Base-by-base conservation (phyloP, 2,888 invertebrate species). In the Lymantria dispar region DNA sequence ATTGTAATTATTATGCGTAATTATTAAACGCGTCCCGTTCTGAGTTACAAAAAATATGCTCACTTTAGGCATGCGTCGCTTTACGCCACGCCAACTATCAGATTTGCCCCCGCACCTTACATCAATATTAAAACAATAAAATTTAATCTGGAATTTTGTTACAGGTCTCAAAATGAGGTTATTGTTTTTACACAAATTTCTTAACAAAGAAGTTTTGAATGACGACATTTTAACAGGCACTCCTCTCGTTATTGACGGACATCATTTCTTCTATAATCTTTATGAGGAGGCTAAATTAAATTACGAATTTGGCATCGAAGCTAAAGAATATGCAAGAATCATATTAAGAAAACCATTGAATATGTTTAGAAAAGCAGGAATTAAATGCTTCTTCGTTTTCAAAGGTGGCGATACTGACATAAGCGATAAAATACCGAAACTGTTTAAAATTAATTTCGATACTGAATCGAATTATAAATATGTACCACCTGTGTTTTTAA, bases 231-330 rank as follows among this genome's bases (percentile, higher is more conserved):
- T 50, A 14, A 30, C 37, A 37, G 12, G 45, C 15, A 30, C 45
- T 30, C 14, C 3, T 0, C 64, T 82, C 0, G 80, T 82, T 1
- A 70, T 81, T 1, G 82, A 82, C 33, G 82, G 62, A 0, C 72
- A 76, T 12, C 72, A 73, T 33, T 66, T 69, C 40, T 70, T 80
- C 5, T 68, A 70, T 43, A 0, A 45, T 0, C 40, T 59, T 7
- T 80, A 80, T 43, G 3, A 62, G 15, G 7, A 60, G 0, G 70
- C 66, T 37, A 14, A 22, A 0, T 33, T 75, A 0, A 62, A 60
- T 0, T 68, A 45, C 22, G 12, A 50, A 0, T 72, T 70, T 40
- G 82, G 82, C 3, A 71, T 72, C 15, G 80, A 81, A 48, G 50
- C 69, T 9, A 60, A 80, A 33, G 52, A 53, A 33, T 77, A 68